These are phyloP conservation scores for Tylochromis polylepis DNA, from an alignment of 2,113 vertebrate species.

Conservation along the genomic window DNA sequence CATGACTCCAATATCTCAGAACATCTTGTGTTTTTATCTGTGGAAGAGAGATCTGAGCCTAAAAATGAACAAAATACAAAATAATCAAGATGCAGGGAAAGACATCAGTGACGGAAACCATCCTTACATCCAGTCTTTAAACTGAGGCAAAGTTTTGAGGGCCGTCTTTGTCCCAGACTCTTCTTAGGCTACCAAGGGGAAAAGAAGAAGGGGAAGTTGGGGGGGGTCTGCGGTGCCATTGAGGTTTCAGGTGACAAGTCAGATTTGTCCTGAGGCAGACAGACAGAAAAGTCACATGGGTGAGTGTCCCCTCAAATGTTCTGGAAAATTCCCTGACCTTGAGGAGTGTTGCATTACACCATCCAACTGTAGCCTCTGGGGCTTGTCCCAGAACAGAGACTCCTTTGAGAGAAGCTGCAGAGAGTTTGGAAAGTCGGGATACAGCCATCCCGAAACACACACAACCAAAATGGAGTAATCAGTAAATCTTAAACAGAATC, in stretches of 20 bases:
- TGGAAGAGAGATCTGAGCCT: background rate
- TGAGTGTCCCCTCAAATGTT: slow-evolving; percentile 41
- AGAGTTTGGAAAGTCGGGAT: background rate
- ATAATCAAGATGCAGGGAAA: background rate
- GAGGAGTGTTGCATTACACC: slow-evolving; percentile 59
- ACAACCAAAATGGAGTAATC: background rate
- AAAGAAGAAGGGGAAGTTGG: background rate
- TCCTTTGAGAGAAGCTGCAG: slow-evolving; percentile 46
- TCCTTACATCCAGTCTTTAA: background rate
- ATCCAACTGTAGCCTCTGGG: slow-evolving; percentile 26
- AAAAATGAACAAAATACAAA: background rate
- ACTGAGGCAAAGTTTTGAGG: background rate
- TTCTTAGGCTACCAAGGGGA: background rate
- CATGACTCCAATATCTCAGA: background rate
- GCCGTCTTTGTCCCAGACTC: slow-evolving; percentile 26
- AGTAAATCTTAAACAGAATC: background rate
- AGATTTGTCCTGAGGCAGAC: slow-evolving; percentile 41
- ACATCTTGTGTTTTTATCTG: background rate
- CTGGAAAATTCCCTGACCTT: slow-evolving; percentile 58
- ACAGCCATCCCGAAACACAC: background rate
- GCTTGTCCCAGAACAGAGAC: slow-evolving; percentile 50
- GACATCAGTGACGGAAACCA: background rate
- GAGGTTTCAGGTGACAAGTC: slow-evolving; percentile 54
- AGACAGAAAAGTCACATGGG: slow-evolving; percentile 25
- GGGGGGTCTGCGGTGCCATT: background rate